Base-by-base conservation (phyloP, 2,113 vertebrate genomes). In the Mugil cephalus region DNA sequence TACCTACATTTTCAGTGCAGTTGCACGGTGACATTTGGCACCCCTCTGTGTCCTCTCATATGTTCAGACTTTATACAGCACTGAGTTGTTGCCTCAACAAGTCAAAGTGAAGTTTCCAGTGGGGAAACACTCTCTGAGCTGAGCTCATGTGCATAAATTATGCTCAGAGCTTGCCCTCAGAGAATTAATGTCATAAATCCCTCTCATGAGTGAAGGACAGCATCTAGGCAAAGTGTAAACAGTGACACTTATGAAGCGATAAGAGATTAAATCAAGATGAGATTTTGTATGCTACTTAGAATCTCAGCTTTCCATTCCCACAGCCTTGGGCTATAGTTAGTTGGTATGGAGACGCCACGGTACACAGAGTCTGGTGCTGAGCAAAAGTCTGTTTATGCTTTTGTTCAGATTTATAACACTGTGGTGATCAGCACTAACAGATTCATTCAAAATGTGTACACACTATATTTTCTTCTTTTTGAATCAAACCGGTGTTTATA, bases 191-290 rank as follows among this genome's bases (percentile, higher is more conserved):
- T 66, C 50, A 38, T 74, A 67, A 67, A 79, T 87, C 13, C 4
- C 12, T 9, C 15, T 56, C 46, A 45, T 59, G 15, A 47, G 55
- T 47, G 10, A 50, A 13, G 17, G 10, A 43, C 60, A 58, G 48
- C 63, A 47, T 73, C 43, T 17, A 35, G 8, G 19, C 43, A 43
- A 6, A 50, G 42, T 59, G 15, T 58, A 59, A 50, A 39, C 74
- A 53, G 51, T 74, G 69, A 75, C 72, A 72, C 53, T 43, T 38
- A 40, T 8, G 6, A 17, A 18, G 45, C 36, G 11, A 67, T 53
- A 11, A 30, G 14, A 40, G 21, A 80, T 84, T 53, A 21, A 61
- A 64, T 72, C 61, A 62, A 80, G 53, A 80, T 65, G 52, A 71
- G 12, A 62, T 39, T 61, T 65, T 64, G 8, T 43, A 35, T 35